Evolutionary conservation across 2,888 invertebrate species (phyloP).

Genomic region (Anoplius nigerrimus): DNA sequence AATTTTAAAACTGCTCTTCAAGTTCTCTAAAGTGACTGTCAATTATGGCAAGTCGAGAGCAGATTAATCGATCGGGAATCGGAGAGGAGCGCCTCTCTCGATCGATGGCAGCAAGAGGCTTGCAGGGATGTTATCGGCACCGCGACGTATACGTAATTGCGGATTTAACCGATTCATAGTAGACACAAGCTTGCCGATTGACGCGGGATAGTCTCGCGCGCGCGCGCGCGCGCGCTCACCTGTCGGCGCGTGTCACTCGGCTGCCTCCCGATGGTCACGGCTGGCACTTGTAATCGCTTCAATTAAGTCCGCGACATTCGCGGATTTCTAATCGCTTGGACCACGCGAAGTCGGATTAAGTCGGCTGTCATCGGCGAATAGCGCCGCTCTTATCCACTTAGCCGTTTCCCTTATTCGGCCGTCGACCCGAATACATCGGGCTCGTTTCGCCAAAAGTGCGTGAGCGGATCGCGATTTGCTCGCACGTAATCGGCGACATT

Average conservation of each 20-base stretch:
- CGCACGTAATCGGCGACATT: neutral
- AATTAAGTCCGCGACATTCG: conserved; percentile 45
- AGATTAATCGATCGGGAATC: neutral
- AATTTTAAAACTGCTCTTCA: too few species aligned
- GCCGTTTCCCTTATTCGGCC: neutral
- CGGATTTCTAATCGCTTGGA: conserved; percentile 47
- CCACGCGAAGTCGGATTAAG: conserved; percentile 38
- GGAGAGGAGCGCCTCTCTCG: conserved; percentile 2
- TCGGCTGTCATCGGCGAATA: conserved; percentile 32
- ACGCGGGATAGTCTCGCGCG: conserved; percentile 18
- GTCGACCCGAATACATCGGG: too few species aligned
- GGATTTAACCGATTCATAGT: conserved; percentile 22
- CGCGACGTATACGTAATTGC: neutral
- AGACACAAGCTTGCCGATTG: neutral
- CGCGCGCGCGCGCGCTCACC: conserved; percentile 37
- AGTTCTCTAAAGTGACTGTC: too few species aligned
- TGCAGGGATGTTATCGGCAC: conserved; percentile 12
- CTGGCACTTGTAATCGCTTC: conserved; percentile 42
- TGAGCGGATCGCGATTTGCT: too few species aligned
- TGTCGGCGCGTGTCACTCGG: conserved; percentile 41
- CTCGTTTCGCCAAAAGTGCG: neutral
- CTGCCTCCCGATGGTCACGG: conserved; percentile 18
- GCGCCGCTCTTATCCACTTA: conserved; percentile 42
- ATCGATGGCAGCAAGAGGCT: too few species aligned
- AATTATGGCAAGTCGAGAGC: too few species aligned